phyloP scores from a whole-genome alignment of 2,797 vertebrate species.

The Cottoperca gobio region DNA sequence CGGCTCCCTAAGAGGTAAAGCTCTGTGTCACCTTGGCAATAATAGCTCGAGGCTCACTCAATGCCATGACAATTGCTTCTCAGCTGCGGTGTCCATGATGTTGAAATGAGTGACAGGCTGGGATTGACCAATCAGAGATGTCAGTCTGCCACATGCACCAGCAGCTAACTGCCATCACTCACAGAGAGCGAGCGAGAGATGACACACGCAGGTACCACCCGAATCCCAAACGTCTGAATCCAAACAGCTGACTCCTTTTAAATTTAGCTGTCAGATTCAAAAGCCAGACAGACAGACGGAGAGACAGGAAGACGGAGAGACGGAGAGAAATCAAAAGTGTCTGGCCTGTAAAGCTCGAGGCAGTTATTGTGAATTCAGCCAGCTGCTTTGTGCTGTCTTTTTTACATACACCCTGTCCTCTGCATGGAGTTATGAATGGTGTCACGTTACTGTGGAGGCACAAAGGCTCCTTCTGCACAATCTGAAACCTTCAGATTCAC shows the following conservation, averaged over 20 bases:
- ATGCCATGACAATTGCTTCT: conserved; percentile 48
- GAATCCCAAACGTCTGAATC: conserved; percentile 27
- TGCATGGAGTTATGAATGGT: conserved; percentile 67
- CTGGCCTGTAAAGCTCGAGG: conserved; percentile 57
- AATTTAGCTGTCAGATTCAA: conserved; percentile 69
- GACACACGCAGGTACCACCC: conserved; percentile 63
- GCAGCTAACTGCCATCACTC: conserved; percentile 62
- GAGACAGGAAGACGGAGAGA: conserved; percentile 17
- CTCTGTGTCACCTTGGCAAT: conserved; percentile 60
- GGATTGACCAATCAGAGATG: conserved; percentile 76
- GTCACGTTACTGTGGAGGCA: conserved; percentile 62
- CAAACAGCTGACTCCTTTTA: conserved; percentile 59
- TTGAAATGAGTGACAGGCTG: conserved; percentile 62
- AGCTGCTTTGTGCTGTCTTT: conserved; percentile 65
- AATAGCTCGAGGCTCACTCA: conserved; percentile 59
- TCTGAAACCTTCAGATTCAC: conserved; percentile 57
- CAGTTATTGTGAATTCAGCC: conserved; percentile 67
- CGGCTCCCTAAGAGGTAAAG: conserved; percentile 55
- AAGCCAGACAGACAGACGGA: conserved; percentile 36
- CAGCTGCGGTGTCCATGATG: conserved; percentile 42
- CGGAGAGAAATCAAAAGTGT: conserved; percentile 46
- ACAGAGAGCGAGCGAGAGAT: conserved; percentile 15
- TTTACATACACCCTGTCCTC: conserved; percentile 50
- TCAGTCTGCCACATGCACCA: conserved; percentile 62
- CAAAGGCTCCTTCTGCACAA: conserved; percentile 41